Conservation (phyloP, 2,888 invertebrate species). For the Lochmaea crataegi region DNA sequence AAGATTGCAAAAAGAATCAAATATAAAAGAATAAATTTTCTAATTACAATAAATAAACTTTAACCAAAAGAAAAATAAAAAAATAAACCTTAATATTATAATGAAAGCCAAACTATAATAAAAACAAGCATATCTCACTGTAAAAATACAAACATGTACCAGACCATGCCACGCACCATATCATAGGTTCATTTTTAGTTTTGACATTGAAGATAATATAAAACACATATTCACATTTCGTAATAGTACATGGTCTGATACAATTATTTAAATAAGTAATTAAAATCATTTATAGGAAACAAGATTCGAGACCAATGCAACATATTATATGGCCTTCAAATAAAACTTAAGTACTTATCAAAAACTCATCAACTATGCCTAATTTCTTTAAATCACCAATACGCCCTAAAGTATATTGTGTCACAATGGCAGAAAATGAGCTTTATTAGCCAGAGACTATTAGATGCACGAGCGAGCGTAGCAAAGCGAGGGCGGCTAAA, state of each 20-base stretch:
- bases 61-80: conserved; percentile 31
- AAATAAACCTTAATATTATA: conserved; percentile 15
- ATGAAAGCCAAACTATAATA: conserved; percentile 13
- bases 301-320: conserved; percentile 19
- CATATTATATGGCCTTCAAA: conserved; percentile 19
- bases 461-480: too few relatives aligned
- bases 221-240: neutral
- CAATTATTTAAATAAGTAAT: neutral
- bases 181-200: neutral
- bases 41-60: conserved; percentile 35
- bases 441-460: too few relatives aligned
- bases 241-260: neutral
- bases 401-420: conserved; percentile 9
- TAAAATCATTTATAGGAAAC: conserved; percentile 22
- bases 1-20: conserved; percentile 6
- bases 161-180: neutral
- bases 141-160: conserved; percentile 22
- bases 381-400: conserved; percentile 19
- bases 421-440: too few relatives aligned
- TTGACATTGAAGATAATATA: neutral
- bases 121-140: conserved; percentile 36
- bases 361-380: conserved; percentile 24
- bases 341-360: conserved; percentile 14
- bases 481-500: too few relatives aligned
- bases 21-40: conserved; percentile 13